Base-by-base conservation (phyloP, 2,888 invertebrate genomes). In the Drosophila crucigera region DNA sequence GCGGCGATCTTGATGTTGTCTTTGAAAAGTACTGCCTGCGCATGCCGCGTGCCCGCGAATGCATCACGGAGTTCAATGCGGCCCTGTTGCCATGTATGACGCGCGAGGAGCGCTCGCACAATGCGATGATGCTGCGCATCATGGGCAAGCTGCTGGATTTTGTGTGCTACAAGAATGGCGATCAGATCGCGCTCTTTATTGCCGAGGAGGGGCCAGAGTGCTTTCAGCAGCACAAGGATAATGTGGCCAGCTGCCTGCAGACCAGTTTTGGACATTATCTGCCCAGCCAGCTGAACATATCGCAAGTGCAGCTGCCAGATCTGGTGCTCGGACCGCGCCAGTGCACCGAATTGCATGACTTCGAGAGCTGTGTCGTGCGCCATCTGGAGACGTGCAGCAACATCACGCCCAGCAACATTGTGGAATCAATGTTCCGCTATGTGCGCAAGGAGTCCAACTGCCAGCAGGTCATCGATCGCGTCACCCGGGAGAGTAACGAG, bases 191-290 rank as follows among this genome's bases (percentile, higher is more conserved):
- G 1, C 94, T 97, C 85, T 97, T 97, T 91, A 96, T 97, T 68
- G 95, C 97, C 10, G 96, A 97, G 89, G 95, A 96, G 37, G 97
- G 97, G 0, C 95, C 96, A 25, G 96, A 96, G 90, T 97, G 97
- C 86, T 93, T 97, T 73, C 84, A 94, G 71, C 93, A 94, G 11
- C 95, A 95, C 72, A 94, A 94, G 71, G 94, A 95, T 0, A 94
- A 94, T 0, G 94, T 97, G 37, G 94, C 94, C 87, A 87, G 92
- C 0, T 97, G 97, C 85, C 87, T 95, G 39, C 96, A 96, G 91
- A 87, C 92, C 19, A 96, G 96, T 0, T 93, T 95, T 37, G 94
- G 94, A 3, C 86, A 92, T 0, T 94, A 95, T 74, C 68, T 94
- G 28, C 94, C 95, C 16, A 91, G 93, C 28, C 83, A 80, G 50